These are phyloP conservation scores for Grammomys surdaster DNA, from an alignment of 2,113 vertebrate genomes.

Conservation along the genomic window DNA sequence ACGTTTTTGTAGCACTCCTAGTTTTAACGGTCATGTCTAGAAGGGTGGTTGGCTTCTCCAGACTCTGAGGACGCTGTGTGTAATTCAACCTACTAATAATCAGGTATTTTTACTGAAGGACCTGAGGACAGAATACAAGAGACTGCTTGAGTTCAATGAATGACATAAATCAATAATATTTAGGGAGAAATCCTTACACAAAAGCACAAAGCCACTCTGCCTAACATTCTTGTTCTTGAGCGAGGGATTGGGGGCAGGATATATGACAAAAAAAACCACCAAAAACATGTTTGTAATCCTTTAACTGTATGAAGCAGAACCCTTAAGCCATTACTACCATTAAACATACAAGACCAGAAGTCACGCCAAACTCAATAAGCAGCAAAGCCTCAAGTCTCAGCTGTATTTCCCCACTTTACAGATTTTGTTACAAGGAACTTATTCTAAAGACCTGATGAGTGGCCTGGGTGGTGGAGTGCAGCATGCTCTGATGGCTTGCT, in stretches of 20 bases:
- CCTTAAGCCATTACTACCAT: constrained; percentile 70
- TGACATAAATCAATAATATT: constrained; percentile 49
- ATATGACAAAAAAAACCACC: constrained; percentile 6
- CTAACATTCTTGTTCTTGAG: background rate
- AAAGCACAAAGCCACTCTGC: constrained; percentile 54
- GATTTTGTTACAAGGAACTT: constrained; percentile 59
- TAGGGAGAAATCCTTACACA: constrained; percentile 57
- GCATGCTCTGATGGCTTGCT: constrained; percentile 26
- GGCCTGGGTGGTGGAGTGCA: constrained; percentile 12
- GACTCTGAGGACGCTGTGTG: constrained; percentile 1
- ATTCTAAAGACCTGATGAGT: constrained; percentile 58
- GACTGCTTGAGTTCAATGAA: constrained; percentile 56
- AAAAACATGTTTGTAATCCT: constrained; percentile 49
- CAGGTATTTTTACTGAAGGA: constrained; percentile 53
- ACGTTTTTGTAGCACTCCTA: constrained; percentile 38
- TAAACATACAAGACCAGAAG: constrained; percentile 77
- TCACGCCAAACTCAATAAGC: constrained; percentile 61
- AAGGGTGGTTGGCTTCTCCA: constrained; percentile 54
- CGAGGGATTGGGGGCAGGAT: background rate
- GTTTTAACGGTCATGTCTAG: constrained; percentile 55
- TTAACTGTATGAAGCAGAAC: constrained; percentile 59
- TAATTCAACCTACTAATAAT: constrained; percentile 59
- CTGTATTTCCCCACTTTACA: constrained; percentile 64
- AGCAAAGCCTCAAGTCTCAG: constrained; percentile 74
- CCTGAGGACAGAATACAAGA: constrained; percentile 61